Conservation (phyloP, 2,888 invertebrate species). For the Altica lythri region DNA sequence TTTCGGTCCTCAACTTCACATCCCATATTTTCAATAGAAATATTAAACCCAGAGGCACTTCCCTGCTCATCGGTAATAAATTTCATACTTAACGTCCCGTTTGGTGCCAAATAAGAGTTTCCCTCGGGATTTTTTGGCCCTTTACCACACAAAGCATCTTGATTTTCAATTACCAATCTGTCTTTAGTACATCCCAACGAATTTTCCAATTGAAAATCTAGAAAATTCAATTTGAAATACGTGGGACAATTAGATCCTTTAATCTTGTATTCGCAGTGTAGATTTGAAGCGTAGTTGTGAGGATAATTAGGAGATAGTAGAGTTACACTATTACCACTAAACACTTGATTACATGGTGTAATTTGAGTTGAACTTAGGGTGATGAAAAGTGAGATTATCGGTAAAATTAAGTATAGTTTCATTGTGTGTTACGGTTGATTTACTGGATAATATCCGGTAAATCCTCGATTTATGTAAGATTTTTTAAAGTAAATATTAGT, state of each 20-base stretch:
- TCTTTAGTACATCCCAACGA: conserved; percentile 60
- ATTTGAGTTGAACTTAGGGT: neutral
- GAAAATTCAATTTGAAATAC: conserved; percentile 61
- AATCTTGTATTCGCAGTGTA: conserved; percentile 60
- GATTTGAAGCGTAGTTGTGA: conserved; percentile 55
- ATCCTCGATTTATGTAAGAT: conserved; percentile 14
- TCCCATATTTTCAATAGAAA: conserved; percentile 59
- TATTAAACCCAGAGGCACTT: conserved; percentile 58
- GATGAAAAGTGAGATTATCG: neutral
- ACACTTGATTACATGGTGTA: too few species aligned
- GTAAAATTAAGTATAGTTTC: neutral
- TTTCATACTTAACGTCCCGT: conserved; percentile 58
- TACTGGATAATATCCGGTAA: neutral
- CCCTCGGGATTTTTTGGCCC: conserved; percentile 51
- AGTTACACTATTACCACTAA: conserved; percentile 30
- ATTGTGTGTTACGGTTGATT: neutral
- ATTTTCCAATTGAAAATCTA: conserved; percentile 61
- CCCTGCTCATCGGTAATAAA: conserved; percentile 56
- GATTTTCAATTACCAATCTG: conserved; percentile 59
- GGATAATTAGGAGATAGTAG: conserved; percentile 63
- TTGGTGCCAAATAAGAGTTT: conserved; percentile 55
- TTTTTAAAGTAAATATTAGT: conserved; percentile 35
- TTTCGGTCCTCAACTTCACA: conserved; percentile 19
- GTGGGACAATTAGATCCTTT: conserved; percentile 60
- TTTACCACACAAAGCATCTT: conserved; percentile 60